Conservation (phyloP, 2,797 vertebrate genomes). For the Paramormyrops hopkinsi region DNA sequence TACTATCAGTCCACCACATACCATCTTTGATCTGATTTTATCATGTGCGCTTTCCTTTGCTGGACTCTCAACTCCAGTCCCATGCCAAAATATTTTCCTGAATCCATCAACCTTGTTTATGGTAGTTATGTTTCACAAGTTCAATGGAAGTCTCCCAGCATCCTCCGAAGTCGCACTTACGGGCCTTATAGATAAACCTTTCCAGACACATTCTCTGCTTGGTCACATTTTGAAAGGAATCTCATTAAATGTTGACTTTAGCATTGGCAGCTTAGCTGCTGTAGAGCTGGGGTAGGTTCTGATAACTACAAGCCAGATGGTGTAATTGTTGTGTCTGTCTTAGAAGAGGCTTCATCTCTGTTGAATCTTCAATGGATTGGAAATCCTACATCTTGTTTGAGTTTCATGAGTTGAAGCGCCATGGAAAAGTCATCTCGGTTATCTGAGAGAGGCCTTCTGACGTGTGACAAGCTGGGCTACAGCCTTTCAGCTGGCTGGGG, state of each 20-base stretch:
- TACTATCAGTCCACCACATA: not conserved
- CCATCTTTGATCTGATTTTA: not conserved
- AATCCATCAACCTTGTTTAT: not conserved
- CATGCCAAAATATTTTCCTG: not conserved
- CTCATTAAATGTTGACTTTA: not conserved
- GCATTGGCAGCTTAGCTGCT: not conserved
- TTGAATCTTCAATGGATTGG: not conserved
- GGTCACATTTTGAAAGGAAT: not conserved
- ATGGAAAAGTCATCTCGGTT: not conserved
- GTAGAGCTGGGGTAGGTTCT: not conserved
- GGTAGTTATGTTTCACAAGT: not conserved
- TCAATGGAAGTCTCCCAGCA: not conserved
- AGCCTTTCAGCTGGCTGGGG: not conserved
- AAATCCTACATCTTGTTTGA: not conserved
- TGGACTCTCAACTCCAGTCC: not conserved
- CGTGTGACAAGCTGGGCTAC: not conserved
- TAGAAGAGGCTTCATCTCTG: not conserved
- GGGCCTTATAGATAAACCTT: not conserved
- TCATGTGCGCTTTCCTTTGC: not conserved
- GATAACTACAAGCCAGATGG: not conserved
- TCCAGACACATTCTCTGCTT: not conserved
- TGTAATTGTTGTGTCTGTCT: not conserved
- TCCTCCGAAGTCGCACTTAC: not conserved
- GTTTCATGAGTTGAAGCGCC: not conserved
- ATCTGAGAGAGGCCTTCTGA: not conserved